Percentiles rank a stretch among this genome's conserved stretches.
Evolutionary conservation across 1,140 invertebrate species (phyloP).

Genomic region (Nymphalis io): DNA sequence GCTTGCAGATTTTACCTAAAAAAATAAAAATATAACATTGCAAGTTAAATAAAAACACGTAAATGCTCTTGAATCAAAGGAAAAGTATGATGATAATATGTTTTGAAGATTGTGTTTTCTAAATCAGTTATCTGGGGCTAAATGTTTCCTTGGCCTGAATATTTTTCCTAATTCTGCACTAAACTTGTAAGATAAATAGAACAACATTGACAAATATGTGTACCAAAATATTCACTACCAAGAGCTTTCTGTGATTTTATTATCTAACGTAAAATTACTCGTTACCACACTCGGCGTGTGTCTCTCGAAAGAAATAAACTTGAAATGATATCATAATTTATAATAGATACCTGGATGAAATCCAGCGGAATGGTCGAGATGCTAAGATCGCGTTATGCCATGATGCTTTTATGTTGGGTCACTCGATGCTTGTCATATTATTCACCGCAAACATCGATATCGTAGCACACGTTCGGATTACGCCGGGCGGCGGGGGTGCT

Average conservation of each 20-base stretch:
- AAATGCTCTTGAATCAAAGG: too few species aligned
- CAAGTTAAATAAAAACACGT: too few species aligned
- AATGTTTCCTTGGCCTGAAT: background rate
- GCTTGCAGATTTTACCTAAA: too few species aligned
- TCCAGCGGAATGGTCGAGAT: slow-evolving; percentile 58
- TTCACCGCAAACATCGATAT: slow-evolving; percentile 76
- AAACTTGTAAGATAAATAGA: background rate
- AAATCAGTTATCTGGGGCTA: background rate
- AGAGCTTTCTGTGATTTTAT: background rate
- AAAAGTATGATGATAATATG: too few species aligned
- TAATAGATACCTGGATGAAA: slow-evolving; percentile 52
- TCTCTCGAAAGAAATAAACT: background rate
- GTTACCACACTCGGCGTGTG: background rate
- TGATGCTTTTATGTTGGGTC: slow-evolving; percentile 37
- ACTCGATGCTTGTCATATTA: slow-evolving; percentile 60
- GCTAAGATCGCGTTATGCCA: slow-evolving; percentile 25
- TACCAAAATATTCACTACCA: background rate
- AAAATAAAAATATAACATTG: too few species aligned
- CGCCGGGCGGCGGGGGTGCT: slow-evolving; percentile 61
- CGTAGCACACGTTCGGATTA: slow-evolving; percentile 69
- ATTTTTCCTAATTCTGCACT: background rate
- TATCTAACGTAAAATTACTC: background rate
- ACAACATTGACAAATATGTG: background rate
- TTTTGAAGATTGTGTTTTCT: too few species aligned
- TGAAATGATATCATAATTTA: slow-evolving; percentile 32